Evolutionary conservation across 2,888 invertebrate genomes (phyloP).

Genomic region (Platypus cylindrus): DNA sequence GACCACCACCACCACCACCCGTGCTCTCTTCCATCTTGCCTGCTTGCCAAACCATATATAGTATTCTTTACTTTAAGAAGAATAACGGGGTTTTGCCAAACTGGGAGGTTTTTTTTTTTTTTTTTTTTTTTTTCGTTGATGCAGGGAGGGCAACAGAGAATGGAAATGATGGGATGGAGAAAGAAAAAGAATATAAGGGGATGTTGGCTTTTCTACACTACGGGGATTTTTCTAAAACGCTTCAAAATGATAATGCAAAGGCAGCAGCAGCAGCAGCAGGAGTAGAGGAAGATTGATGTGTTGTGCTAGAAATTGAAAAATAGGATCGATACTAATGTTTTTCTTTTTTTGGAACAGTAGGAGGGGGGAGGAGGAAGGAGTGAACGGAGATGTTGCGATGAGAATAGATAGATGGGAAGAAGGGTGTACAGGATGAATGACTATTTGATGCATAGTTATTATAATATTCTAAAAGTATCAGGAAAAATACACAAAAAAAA

Average conservation of each 20-base stretch:
- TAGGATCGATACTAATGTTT: constrained; percentile 13
- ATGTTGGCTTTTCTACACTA: constrained; percentile 11
- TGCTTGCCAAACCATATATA: no score
- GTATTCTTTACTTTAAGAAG: constrained; percentile 11
- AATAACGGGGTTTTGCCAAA: constrained; percentile 13
- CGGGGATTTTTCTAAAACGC: constrained; percentile 14
- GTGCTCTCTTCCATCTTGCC: constrained; percentile 8
- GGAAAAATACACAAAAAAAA: no score
- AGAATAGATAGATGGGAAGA: background rate
- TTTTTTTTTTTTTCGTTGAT: no score
- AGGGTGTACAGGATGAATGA: no score
- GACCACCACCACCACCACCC: constrained; percentile 1
- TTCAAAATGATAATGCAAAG: constrained; percentile 15
- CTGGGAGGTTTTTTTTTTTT: no score
- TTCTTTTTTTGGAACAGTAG: constrained; percentile 5
- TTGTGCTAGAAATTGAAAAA: constrained; percentile 14
- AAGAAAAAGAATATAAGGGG: no score
- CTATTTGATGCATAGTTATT: no score
- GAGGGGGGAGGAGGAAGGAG: background rate
- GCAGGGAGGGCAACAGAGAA: no score
- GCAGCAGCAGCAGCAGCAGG: no score
- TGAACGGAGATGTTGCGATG: background rate
- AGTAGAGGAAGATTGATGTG: constrained; percentile 16
- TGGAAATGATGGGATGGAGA: no score
- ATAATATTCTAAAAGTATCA: no score